Evolutionary conservation across 2,113 vertebrate species (phyloP), one percentile per base, ranked within the genome.

Genomic region (Acanthochromis polyacanthus): DNA sequence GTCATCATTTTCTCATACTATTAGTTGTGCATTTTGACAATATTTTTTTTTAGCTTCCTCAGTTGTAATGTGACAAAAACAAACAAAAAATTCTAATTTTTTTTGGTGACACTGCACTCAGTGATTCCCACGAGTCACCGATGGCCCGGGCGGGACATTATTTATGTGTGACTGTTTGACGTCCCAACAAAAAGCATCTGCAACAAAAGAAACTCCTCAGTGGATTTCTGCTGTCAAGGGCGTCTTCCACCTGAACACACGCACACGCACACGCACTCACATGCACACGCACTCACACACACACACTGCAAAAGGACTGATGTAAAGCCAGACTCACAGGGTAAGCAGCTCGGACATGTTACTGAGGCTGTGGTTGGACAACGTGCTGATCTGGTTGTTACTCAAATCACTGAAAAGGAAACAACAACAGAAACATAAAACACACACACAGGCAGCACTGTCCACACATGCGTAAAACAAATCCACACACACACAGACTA

Each of bases 301-400:
- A 83, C 59, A 63, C 69, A 65, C 3, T 15, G 28, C 78, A 80
- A 80, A 85, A 50, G 36, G 73, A 79, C 73, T 59, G 61, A 88
- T 84, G 57, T 88, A 86, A 79, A 87, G 88, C 88, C 59, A 94
- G 81, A 99, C 98, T 99, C 96, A 99, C 98, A 99, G 92, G 81
- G 98, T 99, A 82, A 99, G 97, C 89, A 99, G 97, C 91, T 99
- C 97, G 66, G 96, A 97, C 98, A 99, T 99, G 95, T 99, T 99
- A 96, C 96, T 99, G 96, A 99, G 99, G 95, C 97, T 99, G 95
- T 99, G 96, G 95, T 97, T 99, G 93, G 97, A 98, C 91, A 99
- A 96, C 71, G 98, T 99, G 95, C 98, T 99, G 96, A 99, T 99
- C 93, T 97, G 95, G 96, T 99, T 99, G 96, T 99, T 99, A 95